Evolutionary conservation across 2,888 invertebrate species (phyloP).

Genomic region (Rapana venosa): DNA sequence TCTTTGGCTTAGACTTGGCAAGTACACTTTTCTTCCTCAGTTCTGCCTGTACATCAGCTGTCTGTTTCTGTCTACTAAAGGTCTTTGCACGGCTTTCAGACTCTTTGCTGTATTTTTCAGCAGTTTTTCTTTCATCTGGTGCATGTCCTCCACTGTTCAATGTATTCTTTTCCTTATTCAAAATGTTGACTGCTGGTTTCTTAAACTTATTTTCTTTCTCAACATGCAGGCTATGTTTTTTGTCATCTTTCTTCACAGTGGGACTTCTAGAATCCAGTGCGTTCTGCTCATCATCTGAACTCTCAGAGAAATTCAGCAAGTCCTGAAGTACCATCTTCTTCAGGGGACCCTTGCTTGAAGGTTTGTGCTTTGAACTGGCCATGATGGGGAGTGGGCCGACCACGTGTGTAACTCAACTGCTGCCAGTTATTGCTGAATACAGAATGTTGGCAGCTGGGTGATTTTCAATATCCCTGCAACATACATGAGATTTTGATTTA

Average conservation of each 20-base stretch:
- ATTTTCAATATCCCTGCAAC: no score
- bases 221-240: not conserved
- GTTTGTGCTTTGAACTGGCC: not conserved
- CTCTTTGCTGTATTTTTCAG: not conserved
- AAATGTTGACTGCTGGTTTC: not conserved
- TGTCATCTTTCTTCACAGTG: not conserved
- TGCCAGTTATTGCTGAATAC: no score
- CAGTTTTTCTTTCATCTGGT: not conserved
- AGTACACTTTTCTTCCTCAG: not conserved
- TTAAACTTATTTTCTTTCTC: slow-evolving; percentile 7
- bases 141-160: not conserved
- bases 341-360: not conserved
- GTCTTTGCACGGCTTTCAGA: not conserved
- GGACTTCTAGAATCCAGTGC: not conserved
- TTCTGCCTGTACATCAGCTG: not conserved
- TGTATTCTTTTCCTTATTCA: not conserved
- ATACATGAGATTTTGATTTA: no score
- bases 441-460: no score
- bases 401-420: no score
- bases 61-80: not conserved
- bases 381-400: not conserved
- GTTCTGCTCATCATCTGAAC: slow-evolving; percentile 37
- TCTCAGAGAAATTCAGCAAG: slow-evolving; percentile 36
- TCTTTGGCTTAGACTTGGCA: slow-evolving; percentile 3
- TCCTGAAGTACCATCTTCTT: slow-evolving; percentile 14